phyloP scores from a whole-genome alignment of 2,113 vertebrate genomes.

The Heteronetta atricapilla region DNA sequence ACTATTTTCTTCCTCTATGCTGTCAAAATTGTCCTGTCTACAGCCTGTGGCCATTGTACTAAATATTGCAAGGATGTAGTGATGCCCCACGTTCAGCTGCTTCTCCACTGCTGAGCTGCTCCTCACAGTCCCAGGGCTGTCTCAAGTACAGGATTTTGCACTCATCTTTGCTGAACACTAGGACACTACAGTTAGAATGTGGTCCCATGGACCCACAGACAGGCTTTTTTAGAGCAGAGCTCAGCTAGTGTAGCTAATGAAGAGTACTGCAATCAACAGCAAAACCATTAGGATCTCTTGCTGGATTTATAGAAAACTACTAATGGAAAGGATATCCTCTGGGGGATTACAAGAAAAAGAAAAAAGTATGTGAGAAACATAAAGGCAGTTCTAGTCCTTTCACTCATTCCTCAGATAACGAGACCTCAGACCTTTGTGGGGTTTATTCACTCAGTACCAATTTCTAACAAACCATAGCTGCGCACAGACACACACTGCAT shows the following conservation, averaged over 20 bases:
- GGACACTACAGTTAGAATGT: not conserved
- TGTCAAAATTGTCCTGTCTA: not conserved
- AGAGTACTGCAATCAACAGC: not conserved
- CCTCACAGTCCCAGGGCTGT: not conserved
- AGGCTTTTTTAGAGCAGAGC: not conserved
- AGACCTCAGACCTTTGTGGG: not conserved
- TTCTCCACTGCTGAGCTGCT: not conserved
- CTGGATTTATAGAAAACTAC: not conserved
- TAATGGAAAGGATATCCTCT: not conserved
- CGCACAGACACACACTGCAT: fast-evolving
- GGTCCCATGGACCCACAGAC: not conserved
- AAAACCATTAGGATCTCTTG: not conserved
- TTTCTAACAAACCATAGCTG: not conserved
- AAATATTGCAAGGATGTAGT: not conserved
- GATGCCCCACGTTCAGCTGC: not conserved
- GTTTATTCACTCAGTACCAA: not conserved
- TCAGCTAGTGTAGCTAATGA: not conserved
- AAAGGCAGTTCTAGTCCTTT: not conserved
- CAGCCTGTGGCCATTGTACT: not conserved
- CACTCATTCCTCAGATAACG: not conserved
- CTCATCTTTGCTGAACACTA: not conserved
- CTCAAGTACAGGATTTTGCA: not conserved
- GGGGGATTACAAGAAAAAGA: not conserved
- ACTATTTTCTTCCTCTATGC: not conserved
- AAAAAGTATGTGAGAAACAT: not conserved